phyloP scores from a whole-genome alignment of 2,113 vertebrate genomes.

The Gymnobelideus leadbeateri region DNA sequence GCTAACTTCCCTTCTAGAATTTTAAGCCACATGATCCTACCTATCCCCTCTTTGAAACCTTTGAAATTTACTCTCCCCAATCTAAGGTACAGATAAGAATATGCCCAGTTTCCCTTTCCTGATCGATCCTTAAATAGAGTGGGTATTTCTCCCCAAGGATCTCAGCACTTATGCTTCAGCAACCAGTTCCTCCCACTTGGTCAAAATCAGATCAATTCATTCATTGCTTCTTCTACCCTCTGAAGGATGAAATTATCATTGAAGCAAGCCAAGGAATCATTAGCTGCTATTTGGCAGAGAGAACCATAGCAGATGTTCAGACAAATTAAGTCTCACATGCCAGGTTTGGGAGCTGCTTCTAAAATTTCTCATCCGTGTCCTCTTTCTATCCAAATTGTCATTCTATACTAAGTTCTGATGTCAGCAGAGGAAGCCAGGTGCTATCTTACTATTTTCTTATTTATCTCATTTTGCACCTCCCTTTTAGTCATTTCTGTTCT shows the following conservation, averaged over 20 bases:
- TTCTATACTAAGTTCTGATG: background rate
- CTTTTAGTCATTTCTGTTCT: background rate
- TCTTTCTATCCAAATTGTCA: background rate
- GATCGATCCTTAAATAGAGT: background rate
- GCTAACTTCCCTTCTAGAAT: background rate
- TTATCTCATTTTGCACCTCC: background rate
- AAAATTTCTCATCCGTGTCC: background rate
- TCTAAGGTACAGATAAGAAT: background rate
- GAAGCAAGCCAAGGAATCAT: background rate
- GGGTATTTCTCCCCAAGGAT: background rate
- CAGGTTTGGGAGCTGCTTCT: background rate
- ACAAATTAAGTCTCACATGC: background rate
- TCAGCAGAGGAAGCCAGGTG: background rate
- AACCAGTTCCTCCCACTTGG: background rate
- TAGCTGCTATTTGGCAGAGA: background rate
- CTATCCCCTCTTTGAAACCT: background rate
- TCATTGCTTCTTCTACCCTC: background rate
- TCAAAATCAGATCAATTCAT: background rate
- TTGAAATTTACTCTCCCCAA: background rate
- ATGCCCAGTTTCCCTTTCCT: background rate
- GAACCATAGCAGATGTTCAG: background rate
- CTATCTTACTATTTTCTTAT: background rate
- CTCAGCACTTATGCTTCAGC: background rate
- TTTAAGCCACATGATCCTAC: background rate
- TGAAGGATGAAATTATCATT: background rate